Evolutionary conservation across 1,140 invertebrate species (phyloP).

Genomic region (Drosophila tristis): DNA sequence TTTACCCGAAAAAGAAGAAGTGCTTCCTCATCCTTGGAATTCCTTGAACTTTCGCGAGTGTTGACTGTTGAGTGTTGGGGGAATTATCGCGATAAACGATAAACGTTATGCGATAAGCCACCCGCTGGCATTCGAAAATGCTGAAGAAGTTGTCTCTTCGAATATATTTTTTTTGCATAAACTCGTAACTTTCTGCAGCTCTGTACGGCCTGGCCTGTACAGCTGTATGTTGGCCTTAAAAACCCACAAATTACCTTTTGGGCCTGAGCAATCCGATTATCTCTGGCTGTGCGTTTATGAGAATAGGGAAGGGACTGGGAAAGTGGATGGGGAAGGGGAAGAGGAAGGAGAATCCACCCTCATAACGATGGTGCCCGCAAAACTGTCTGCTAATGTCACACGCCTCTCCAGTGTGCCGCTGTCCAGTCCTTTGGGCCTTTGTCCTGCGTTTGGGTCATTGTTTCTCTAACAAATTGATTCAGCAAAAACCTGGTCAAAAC

Average conservation of each 20-base stretch:
- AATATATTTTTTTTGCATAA: constrained; percentile 49
- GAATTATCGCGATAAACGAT: constrained; percentile 67
- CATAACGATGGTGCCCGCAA: constrained; percentile 52
- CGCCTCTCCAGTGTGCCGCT: constrained; percentile 55
- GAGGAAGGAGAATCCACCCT: constrained; percentile 37
- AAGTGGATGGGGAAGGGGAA: background rate
- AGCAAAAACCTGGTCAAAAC: constrained; percentile 58
- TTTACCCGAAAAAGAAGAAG: constrained; percentile 40
- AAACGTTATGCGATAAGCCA: constrained; percentile 46
- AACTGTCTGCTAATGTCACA: constrained; percentile 72
- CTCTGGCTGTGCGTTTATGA: constrained; percentile 50
- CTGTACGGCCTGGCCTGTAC: background rate
- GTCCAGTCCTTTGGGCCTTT: constrained; percentile 31
- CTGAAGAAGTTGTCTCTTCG: constrained; percentile 30
- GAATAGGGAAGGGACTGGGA: background rate
- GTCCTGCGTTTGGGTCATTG: constrained; percentile 58
- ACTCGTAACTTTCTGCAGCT: constrained; percentile 27
- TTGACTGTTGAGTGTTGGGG: constrained; percentile 21
- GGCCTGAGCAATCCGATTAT: constrained; percentile 70
- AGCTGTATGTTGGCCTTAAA: constrained; percentile 48
- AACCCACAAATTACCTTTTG: constrained; percentile 71
- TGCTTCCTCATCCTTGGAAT: constrained; percentile 72
- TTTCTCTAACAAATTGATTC: constrained; percentile 73
- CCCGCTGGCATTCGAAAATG: constrained; percentile 40
- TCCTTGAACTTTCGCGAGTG: constrained; percentile 43